phyloP scores from a whole-genome alignment of 2,797 vertebrate genomes.

The Peromyscus melanophrys region DNA sequence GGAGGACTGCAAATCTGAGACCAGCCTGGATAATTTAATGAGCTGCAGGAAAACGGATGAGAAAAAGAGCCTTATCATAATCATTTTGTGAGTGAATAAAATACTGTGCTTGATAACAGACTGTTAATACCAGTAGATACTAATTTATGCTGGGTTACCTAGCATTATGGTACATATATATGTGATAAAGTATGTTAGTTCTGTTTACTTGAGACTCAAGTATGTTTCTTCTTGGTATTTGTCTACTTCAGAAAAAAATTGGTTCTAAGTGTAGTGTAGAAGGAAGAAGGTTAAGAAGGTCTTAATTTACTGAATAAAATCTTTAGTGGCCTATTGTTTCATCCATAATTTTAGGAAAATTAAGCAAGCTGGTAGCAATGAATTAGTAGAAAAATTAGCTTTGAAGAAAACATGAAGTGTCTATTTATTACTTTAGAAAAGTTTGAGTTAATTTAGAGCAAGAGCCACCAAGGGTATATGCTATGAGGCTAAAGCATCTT shows the following conservation, averaged over 20 bases:
- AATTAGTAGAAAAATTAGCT: neutral
- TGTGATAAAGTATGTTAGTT: neutral
- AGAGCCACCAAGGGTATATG: neutral
- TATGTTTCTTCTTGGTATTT: neutral
- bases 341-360: neutral
- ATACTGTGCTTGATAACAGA: neutral
- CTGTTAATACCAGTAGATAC: neutral
- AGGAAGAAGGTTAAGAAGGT: neutral
- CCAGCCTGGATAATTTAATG: neutral
- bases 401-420: neutral
- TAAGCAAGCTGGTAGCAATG: neutral
- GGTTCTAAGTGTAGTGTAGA: neutral
- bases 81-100: neutral
- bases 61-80: neutral
- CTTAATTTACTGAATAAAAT: conserved; percentile 10
- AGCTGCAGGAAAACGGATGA: neutral
- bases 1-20: neutral
- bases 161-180: rapidly evolving
- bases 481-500: neutral
- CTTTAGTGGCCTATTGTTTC: neutral
- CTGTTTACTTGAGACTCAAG: neutral
- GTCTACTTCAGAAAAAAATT: neutral
- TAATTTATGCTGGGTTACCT: neutral
- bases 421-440: conserved; percentile 15
- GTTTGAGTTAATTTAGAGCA: neutral